Percentiles rank a stretch among this genome's conserved stretches.
phyloP scores from a whole-genome alignment of 2,888 invertebrate genomes.

The Chymomyza amoena region DNA sequence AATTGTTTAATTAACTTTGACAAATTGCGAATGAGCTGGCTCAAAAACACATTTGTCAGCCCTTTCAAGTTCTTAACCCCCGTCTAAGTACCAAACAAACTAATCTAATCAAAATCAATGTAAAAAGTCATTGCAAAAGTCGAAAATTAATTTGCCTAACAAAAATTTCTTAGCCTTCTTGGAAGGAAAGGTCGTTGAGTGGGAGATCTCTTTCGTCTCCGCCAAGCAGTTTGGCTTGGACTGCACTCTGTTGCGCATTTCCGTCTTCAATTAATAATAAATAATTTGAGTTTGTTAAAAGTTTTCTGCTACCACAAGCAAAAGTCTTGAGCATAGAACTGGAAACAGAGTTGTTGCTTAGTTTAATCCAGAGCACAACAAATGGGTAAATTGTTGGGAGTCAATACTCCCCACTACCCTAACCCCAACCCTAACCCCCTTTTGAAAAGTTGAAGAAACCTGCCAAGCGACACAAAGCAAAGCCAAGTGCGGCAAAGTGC shows the following conservation, averaged over 20 bases:
- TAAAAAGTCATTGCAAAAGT: slow-evolving; percentile 21
- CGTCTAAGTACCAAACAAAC: neutral
- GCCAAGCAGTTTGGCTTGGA: neutral
- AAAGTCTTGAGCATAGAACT: slow-evolving; percentile 8
- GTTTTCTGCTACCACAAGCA: slow-evolving; percentile 28
- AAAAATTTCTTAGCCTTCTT: neutral
- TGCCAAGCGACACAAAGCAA: slow-evolving; percentile 27
- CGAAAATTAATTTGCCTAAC: slow-evolving; percentile 12
- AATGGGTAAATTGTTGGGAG: neutral
- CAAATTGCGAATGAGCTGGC: slow-evolving; percentile 36
- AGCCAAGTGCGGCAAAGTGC: slow-evolving; percentile 6
- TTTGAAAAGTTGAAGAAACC: slow-evolving; percentile 46
- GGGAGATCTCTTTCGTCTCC: neutral
- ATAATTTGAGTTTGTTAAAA: slow-evolving; percentile 43
- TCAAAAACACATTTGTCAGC: neutral
- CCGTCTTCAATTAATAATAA: slow-evolving; percentile 45
- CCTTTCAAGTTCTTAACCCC: neutral
- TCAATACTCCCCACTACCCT: too few species aligned
- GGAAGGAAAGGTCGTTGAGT: neutral
- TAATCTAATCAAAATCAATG: slow-evolving; percentile 25
- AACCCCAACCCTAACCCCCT: neutral
- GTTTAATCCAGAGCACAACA: slow-evolving; percentile 14
- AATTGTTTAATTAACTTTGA: slow-evolving; percentile 43
- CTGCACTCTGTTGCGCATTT: slow-evolving; percentile 11
- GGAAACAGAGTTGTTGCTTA: slow-evolving; percentile 1